phyloP scores from a whole-genome alignment of 2,888 invertebrate genomes.

The Monochamus alternatus region DNA sequence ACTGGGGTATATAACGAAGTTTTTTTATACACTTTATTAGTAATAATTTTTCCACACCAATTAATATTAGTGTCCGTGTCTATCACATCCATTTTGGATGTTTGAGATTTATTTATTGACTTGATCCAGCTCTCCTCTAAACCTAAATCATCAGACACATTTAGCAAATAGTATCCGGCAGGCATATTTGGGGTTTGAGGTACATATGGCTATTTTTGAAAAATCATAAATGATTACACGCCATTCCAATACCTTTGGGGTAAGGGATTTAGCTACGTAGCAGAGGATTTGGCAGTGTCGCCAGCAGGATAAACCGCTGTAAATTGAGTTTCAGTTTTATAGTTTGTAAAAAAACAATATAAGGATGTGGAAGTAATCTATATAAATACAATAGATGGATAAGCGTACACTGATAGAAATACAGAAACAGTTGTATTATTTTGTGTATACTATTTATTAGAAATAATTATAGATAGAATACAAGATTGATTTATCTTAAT shows the following conservation, averaged over 20 bases:
- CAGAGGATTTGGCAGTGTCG: background rate
- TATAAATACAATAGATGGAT: background rate
- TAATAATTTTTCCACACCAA: too few relatives aligned
- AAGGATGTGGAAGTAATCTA: background rate
- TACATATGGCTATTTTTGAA: background rate
- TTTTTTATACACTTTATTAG: too few relatives aligned
- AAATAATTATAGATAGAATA: too few relatives aligned
- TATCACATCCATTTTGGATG: background rate
- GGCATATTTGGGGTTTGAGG: background rate
- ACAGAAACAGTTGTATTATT: background rate
- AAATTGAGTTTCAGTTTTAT: background rate
- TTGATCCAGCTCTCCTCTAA: background rate
- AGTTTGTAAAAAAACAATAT: background rate
- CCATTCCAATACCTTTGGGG: background rate
- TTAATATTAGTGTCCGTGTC: background rate
- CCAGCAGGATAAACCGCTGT: background rate
- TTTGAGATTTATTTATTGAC: background rate
- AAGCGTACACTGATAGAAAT: background rate
- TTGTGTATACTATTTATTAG: too few relatives aligned
- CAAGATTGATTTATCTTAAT: too few relatives aligned
- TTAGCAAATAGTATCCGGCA: background rate
- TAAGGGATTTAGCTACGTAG: background rate
- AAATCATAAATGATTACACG: background rate
- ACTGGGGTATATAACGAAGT: too few relatives aligned
- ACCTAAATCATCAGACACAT: background rate